Percentiles rank a stretch among this genome's conserved stretches.
phyloP scores from a whole-genome alignment of 2,888 invertebrate genomes.

The Caenorhabditis macrosperma region DNA sequence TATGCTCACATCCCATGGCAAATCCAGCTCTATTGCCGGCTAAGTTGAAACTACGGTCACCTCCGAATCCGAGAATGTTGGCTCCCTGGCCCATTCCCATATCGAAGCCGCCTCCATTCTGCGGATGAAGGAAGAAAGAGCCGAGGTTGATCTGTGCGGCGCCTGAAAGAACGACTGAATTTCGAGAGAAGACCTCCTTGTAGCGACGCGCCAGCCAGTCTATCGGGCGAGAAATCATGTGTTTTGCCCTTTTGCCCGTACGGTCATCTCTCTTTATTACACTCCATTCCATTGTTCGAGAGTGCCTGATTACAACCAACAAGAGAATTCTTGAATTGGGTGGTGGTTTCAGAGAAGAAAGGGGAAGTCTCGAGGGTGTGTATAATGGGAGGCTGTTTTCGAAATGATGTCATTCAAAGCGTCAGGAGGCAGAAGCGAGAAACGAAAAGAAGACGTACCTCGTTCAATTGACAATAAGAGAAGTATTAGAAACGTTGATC shows the following conservation, averaged over 20 bases:
- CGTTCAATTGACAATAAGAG: constrained; percentile 27
- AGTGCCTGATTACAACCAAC: constrained; percentile 46
- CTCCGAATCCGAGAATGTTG: constrained; percentile 75
- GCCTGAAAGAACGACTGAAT: too few relatives aligned
- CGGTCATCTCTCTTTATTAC: constrained; percentile 41
- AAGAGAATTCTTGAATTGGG: constrained; percentile 41
- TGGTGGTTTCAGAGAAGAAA: constrained; percentile 38
- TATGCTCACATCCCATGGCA: constrained; percentile 61
- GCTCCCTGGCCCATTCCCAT: constrained; percentile 73
- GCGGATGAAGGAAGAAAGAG: constrained; percentile 63
- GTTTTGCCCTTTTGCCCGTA: constrained; percentile 43
- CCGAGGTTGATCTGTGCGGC: constrained; percentile 65
- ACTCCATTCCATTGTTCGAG: constrained; percentile 34
- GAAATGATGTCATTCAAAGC: constrained; percentile 31
- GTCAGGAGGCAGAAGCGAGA: constrained; percentile 11
- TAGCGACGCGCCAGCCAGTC: constrained; percentile 27
- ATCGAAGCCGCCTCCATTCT: constrained; percentile 60
- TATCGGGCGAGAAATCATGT: constrained; percentile 25
- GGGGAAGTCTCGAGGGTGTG: constrained; percentile 26
- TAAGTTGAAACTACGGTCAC: constrained; percentile 68
- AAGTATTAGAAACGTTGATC: constrained; percentile 26
- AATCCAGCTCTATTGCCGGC: constrained; percentile 62
- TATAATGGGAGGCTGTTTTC: constrained; percentile 37
- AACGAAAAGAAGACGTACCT: constrained; percentile 27
- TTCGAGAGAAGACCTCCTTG: neutral